Evolutionary conservation across 2,797 vertebrate genomes (phyloP), one percentile per base, ranked within the genome.

Genomic region (Urosaurus nigricauda): DNA sequence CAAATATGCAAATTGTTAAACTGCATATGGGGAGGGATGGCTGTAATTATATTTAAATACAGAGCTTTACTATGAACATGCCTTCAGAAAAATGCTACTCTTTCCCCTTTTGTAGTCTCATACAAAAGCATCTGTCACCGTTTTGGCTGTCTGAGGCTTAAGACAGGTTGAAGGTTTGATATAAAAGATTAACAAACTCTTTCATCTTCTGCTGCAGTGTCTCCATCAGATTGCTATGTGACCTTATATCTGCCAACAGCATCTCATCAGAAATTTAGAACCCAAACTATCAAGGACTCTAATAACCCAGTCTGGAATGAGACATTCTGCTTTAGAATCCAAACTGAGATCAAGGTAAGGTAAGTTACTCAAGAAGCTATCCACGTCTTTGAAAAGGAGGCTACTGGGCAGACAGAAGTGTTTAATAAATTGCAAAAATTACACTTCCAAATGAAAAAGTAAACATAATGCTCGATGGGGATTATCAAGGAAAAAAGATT

Each of bases 231-330:
- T 94, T 97, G 96, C 91, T 98, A 98, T 0, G 97, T 98, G 40
- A 96, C 96, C 21, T 92, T 98, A 78, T 95, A 95, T 92, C 96
- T 98, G 75, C 98, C 98, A 0, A 97, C 98, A 29, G 97, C 97
- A 85, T 97, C 96, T 0, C 95, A 96, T 12, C 90, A 89, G 65
- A 93, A 92, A 40, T 32, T 96, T 29, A 97, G 93, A 91, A 98
- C 98, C 8, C 96, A 92, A 91, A 97, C 96, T 0, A 90, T 98
- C 73, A 80, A 84, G 85, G 97, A 98, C 92, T 96, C 78, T 83
- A 93, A 96, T 63, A 95, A 93, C 35, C 98, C 98, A 1, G 58
- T 97, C 88, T 98, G 98, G 98, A 98, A 98, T 0, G 97, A 98
- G 93, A 98, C 95, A 13, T 98, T 98, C 92, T 95, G 92, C 91